phyloP scores from a whole-genome alignment of 2,797 vertebrate genomes.

The Tokudaia muenninki region DNA sequence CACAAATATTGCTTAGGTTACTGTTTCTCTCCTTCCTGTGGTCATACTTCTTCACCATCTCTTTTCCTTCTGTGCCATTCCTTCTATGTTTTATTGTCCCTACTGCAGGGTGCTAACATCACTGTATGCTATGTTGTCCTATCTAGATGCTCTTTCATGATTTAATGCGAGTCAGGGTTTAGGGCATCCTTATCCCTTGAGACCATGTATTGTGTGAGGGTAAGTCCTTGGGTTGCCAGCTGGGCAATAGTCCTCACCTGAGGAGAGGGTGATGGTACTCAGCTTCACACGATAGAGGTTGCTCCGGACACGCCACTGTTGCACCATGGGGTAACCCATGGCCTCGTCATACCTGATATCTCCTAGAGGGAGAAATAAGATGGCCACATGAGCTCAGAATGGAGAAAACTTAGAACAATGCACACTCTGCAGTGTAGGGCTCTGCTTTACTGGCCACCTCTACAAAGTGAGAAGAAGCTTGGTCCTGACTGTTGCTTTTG shows the following conservation, averaged over 20 bases:
- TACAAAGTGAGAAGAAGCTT: background rate
- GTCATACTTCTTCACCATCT: background rate
- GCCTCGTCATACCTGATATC: slow-evolving; percentile 96
- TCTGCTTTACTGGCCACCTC: background rate
- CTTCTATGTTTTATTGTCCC: accelerated
- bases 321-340: slow-evolving; percentile 98
- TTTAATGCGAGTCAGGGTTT: background rate
- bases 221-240: accelerated
- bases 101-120: accelerated
- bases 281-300: slow-evolving; percentile 99
- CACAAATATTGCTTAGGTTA: background rate
- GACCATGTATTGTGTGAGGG: accelerated
- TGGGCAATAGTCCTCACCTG: slow-evolving; percentile 90
- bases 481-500: accelerated
- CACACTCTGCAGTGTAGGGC: background rate
- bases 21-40: too few species aligned
- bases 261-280: slow-evolving; percentile 96
- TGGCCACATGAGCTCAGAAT: background rate
- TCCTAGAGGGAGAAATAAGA: slow-evolving; percentile 86
- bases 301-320: slow-evolving; percentile 97
- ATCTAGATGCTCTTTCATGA: background rate
- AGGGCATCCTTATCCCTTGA: background rate
- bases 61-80: accelerated
- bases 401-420: accelerated
- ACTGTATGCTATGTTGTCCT: background rate